Percentiles rank a stretch among this genome's conserved stretches.
Evolutionary conservation across 2,888 invertebrate genomes (phyloP).

Genomic region (Melinopterus prodromus): DNA sequence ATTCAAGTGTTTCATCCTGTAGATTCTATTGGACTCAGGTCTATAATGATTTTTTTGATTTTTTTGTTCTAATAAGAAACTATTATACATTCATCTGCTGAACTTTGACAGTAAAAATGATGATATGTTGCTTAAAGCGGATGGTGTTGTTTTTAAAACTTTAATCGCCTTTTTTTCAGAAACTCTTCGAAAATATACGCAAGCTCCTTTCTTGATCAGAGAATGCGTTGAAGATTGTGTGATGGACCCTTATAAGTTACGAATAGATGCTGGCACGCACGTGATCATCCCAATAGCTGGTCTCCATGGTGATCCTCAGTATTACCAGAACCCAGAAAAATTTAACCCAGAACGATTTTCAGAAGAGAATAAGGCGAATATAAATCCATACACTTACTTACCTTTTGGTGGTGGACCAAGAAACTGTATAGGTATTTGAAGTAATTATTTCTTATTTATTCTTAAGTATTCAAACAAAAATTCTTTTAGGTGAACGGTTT

Average conservation of each 20-base stretch:
- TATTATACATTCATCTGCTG: neutral
- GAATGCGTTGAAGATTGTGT: constrained; percentile 49
- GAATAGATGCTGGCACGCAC: constrained; percentile 54
- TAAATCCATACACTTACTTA: constrained; percentile 41
- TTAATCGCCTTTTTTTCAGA: constrained; percentile 53
- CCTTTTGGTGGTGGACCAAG: constrained; percentile 47
- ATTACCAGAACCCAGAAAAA: constrained; percentile 55
- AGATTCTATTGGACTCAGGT: too few species aligned
- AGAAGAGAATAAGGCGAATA: constrained; percentile 44
- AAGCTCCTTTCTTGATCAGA: constrained; percentile 53
- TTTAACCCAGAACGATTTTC: constrained; percentile 58
- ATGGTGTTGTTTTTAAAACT: neutral
- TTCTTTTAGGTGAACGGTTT: constrained; percentile 53
- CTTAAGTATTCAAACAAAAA: constrained; percentile 7
- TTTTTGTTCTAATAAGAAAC: too few species aligned
- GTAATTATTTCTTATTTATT: constrained; percentile 20
- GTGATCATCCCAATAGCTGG: constrained; percentile 55
- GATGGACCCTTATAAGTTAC: constrained; percentile 47
- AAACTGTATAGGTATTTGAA: constrained; percentile 43
- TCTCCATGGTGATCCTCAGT: constrained; percentile 54
- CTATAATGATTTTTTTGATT: too few species aligned
- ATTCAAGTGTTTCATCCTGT: neutral
- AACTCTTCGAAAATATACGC: constrained; percentile 59
- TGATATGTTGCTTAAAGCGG: neutral
- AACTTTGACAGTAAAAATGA: constrained; percentile 5